Evolutionary conservation across 2,888 invertebrate genomes (phyloP), one percentile per base, ranked within the genome.

Genomic region (Morpho achilles): DNA sequence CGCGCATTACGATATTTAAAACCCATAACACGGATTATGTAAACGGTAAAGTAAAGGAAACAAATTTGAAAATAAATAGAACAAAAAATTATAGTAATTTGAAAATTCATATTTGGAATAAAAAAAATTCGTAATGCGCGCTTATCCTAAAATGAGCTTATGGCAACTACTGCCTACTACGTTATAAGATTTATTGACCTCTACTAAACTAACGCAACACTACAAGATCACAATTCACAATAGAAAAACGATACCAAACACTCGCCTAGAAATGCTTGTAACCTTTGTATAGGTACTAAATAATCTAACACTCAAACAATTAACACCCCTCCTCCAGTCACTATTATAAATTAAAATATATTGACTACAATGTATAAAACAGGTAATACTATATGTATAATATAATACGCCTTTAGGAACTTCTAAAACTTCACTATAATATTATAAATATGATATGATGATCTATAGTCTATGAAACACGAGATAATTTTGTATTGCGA

Each of bases 111-210:
- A 32, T 32, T 32, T 32, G 32, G 32, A 32, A 32, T 32, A 32
- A 3, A 1, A 32, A 32, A 5, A 32, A 55, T 32, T n/a, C 44
- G 43, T 10, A 50, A 43, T 39, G 49, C 74, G 76, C 48, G 42
- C 48, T 42, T 7, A 16, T 41, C 54, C 46, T 41, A 76, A 71
- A 69, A 80, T 77, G 80, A 84, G 84, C 87, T 84, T 82, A 85
- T 80, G 81, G 82, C 85, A 81, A 80, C 73, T 66, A 66, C 75
- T 75, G 84, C 84, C 85, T 80, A 80, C 55, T 59, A 76, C 74
- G 74, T 73, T 67, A 69, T 67, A 71, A 75, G 63, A 70, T 71
- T 73, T 62, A 72, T 72, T 73, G 72, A 74, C 72, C 71, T 70
- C 69, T 71, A 74, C 73, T 74, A 76, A 75, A 74, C 73, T 75